A percentile compares a stretch with the other conserved stretches of the same genome.
Conservation (phyloP, 2,888 invertebrate species). For the Nasonia oneida region DNA sequence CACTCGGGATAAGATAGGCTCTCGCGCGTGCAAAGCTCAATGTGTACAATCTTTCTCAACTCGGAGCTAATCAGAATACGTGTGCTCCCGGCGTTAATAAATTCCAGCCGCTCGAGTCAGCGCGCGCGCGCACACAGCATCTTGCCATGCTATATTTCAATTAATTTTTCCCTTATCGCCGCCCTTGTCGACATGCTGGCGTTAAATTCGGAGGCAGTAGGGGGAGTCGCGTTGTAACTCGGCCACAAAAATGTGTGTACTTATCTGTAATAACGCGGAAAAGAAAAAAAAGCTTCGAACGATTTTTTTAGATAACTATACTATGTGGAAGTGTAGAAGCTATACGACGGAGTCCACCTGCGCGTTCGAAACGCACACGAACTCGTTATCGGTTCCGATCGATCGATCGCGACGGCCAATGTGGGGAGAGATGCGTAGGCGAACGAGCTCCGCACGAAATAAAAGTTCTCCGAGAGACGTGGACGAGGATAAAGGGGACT, state of each 20-base stretch:
- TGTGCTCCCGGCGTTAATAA: conserved; percentile 30
- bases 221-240: not conserved
- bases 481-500: not conserved
- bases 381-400: conserved; percentile 49
- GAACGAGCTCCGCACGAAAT: not conserved
- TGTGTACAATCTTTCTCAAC: conserved; percentile 25
- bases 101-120: not conserved
- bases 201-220: not conserved
- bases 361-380: not conserved
- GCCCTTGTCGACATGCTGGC: conserved; percentile 22
- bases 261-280: too few species aligned
- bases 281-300: not conserved
- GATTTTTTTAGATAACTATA: not conserved
- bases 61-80: conserved; percentile 37
- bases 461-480: not conserved
- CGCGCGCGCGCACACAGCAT: conserved; percentile 8
- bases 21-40: not conserved
- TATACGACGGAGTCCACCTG: not conserved
- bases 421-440: not conserved
- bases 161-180: conserved; percentile 43
- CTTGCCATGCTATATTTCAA: conserved; percentile 45
- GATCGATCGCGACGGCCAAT: conserved; percentile 34
- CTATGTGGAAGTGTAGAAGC: too few species aligned
- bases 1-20: conserved; percentile 47
- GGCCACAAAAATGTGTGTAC: too few species aligned